Conservation (phyloP, 2,888 invertebrate species). For the Limnephilus marmoratus region DNA sequence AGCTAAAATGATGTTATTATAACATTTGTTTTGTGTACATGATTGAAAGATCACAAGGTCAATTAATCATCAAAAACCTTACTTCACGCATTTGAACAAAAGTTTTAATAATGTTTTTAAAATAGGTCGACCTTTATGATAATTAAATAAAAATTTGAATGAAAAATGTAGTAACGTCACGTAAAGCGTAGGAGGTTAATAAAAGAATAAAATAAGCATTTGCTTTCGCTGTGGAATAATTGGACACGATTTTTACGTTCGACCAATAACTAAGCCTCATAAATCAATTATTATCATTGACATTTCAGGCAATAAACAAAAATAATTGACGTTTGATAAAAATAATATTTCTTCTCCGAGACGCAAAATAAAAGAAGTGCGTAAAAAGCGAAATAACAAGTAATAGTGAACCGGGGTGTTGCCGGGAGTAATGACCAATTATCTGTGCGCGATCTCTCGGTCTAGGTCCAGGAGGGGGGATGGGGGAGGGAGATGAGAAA, state of each 20-base stretch:
- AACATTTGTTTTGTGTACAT: no score
- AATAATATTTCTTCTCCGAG: background rate
- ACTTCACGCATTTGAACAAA: background rate
- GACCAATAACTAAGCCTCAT: background rate
- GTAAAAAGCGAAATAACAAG: background rate
- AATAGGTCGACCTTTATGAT: background rate
- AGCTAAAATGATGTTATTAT: no score
- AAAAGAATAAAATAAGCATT: background rate
- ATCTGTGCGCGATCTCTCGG: constrained; percentile 5
- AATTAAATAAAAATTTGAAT: background rate
- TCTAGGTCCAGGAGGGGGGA: background rate
- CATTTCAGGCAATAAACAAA: constrained; percentile 2
- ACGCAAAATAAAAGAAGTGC: background rate
- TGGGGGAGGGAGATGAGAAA: background rate
- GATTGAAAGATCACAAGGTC: no score
- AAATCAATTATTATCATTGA: background rate
- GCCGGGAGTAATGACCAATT: constrained; percentile 39
- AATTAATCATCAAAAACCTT: background rate
- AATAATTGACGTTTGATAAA: background rate
- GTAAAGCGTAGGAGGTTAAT: background rate
- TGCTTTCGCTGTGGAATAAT: background rate
- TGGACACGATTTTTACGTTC: background rate
- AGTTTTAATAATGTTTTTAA: background rate
- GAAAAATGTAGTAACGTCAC: background rate
- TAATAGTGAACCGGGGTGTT: background rate